These are phyloP conservation scores for Pyrgus malvae DNA, from an alignment of 2,888 invertebrate species.

Conservation along the genomic window DNA sequence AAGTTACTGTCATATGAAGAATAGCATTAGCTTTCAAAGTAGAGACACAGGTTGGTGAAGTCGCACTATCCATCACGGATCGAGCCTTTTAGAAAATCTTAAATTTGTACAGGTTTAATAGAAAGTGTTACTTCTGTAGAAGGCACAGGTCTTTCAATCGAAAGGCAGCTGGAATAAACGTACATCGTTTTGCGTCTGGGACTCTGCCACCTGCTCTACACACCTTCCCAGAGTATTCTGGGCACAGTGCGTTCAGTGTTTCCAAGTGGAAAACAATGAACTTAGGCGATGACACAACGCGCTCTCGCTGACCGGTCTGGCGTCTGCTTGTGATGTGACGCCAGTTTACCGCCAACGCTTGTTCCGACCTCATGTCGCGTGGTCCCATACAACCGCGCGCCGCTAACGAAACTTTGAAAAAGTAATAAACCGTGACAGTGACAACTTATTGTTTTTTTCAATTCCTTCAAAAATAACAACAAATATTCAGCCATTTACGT, in stretches of 20 bases:
- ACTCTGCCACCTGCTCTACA: conserved; percentile 3
- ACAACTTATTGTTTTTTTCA: conserved; percentile 27
- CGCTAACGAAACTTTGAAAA: conserved; percentile 43
- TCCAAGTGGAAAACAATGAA: conserved; percentile 47
- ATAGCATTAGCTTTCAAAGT: conserved; percentile 4
- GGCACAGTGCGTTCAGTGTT: conserved; percentile 34
- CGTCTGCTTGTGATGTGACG: conserved; percentile 39
- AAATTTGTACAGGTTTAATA: neutral
- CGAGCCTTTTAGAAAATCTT: neutral
- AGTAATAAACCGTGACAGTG: conserved; percentile 21
- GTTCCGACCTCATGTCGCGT: conserved; percentile 52
- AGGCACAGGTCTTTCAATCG: neutral
- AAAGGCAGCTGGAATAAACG: neutral
- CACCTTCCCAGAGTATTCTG: conserved; percentile 14
- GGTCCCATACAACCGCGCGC: conserved; percentile 30
- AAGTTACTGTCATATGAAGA: conserved; percentile 5
- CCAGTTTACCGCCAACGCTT: conserved; percentile 66
- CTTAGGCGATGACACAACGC: conserved; percentile 58
- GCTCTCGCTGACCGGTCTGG: conserved; percentile 63
- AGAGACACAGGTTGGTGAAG: neutral
- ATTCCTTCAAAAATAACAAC: neutral
- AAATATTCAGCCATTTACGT: conserved; percentile 8
- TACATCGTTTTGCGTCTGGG: neutral
- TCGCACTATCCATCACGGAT: neutral
- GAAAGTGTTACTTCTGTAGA: neutral